Conservation (phyloP, 2,113 vertebrate species). For the Himantopus leucocephalus region DNA sequence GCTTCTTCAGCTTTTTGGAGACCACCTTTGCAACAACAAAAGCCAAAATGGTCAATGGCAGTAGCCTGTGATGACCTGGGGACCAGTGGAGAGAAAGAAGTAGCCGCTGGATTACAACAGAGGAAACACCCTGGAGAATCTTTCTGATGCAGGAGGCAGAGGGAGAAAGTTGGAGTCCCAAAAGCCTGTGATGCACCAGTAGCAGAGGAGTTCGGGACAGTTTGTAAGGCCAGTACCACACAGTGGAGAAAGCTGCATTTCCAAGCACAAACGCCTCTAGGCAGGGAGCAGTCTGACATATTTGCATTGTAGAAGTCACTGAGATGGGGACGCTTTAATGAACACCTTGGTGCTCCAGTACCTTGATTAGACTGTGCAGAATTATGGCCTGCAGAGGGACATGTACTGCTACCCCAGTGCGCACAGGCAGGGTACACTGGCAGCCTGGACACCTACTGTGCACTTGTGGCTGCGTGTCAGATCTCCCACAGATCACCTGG, state of each 20-base stretch:
- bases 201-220: background rate
- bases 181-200: background rate
- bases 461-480: no score
- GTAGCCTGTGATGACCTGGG: background rate
- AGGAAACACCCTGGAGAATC: background rate
- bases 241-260: background rate
- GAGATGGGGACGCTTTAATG: no score
- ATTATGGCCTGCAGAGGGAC: no score
- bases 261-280: background rate
- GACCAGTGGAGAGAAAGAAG: background rate
- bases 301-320: no score
- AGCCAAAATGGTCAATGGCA: background rate
- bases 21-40: background rate
- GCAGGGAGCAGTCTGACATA: background rate
- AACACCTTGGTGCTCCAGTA: no score
- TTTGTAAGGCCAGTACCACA: background rate
- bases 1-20: background rate
- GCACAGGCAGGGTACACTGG: no score
- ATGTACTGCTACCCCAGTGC: no score
- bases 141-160: background rate
- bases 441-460: no score
- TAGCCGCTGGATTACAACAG: background rate
- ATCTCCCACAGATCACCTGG: no score
- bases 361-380: no score
- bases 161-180: background rate